Base-by-base conservation (phyloP, 2,113 vertebrate species). In the Amblyopsis rosae region DNA sequence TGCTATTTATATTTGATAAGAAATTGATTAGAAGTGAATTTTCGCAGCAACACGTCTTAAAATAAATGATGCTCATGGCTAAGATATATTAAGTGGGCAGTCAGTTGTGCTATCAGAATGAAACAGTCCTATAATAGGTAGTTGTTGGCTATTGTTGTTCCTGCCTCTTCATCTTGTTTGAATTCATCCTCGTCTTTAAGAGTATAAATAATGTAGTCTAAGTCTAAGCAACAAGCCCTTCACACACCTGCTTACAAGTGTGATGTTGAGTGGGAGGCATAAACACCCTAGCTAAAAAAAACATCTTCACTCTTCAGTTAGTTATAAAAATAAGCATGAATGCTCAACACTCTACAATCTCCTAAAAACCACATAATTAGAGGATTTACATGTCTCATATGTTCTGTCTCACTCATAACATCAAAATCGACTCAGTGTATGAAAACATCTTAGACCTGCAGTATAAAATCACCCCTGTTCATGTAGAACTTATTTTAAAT, bases 21-120 rank as follows among this genome's bases (percentile, higher is more conserved):
- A 41, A 41, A 41, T 41, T 41, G 35, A 41, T 41, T 41, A 5
- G 35, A 5, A 41, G 35, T 41, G 35, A 41, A 41, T 41, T 8
- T 41, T 41, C 5, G 35, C 35, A 41, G 35, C 35, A 41, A 8
- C 4, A 5, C 35, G 5, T 41, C 35, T 9, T 60, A 4, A 2
- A 26, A 64, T 50, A 17, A 67, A 76, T 81, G 41, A 62, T 13
- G n/a, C 12, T 1, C 19, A 26, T 0, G 49, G 45, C 41, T 67
- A 72, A 73, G 47, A 69, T 75, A 67, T 8, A 82, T 83, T 67
- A 71, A 62, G 47, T 62, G 78, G 41, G 62, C 75, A 85, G 75
- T 86, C 72, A 33, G 53, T 51, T 57, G 68, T 59, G 47, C 63
- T 78, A 41, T 41, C 7, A 41, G 35, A 41, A 41, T 41, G 7